Conservation (phyloP, 64 coral and sea anemone species). For the Orbicella faveolata region DNA sequence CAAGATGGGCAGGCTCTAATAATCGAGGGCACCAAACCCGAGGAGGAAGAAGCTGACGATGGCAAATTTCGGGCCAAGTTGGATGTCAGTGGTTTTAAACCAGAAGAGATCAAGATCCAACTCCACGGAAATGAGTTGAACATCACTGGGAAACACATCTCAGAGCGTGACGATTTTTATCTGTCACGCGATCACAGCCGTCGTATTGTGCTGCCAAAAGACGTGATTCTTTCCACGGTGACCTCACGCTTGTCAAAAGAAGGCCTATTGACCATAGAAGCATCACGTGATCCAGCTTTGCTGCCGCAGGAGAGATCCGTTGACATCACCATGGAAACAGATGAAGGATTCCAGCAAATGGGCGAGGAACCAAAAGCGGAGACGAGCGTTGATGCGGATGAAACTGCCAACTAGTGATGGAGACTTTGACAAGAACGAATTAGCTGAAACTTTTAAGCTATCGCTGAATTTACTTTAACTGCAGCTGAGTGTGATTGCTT, state of each 20-base stretch:
- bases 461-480: too few species aligned
- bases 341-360: background rate
- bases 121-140: conserved; percentile 68
- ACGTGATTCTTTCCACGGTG: conserved; percentile 70
- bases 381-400: background rate
- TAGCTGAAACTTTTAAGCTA: too few species aligned
- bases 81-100: conserved; percentile 64
- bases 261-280: conserved; percentile 72
- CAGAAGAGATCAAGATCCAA: conserved; percentile 79
- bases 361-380: background rate
- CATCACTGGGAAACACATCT: conserved; percentile 55
- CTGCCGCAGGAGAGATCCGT: background rate
- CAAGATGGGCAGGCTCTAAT: conserved; percentile 56
- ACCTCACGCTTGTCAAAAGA: conserved; percentile 64
- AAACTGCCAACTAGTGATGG: too few species aligned
- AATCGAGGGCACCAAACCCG: conserved; percentile 38
- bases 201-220: conserved; percentile 74
- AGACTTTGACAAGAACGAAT: too few species aligned
- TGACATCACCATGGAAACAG: conserved; percentile 1
- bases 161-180: conserved; percentile 46
- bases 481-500: too few species aligned
- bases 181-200: conserved; percentile 68
- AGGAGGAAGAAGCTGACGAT: conserved; percentile 35
- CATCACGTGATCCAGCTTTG: conserved; percentile 15
- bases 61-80: conserved; percentile 69